Base-by-base conservation (phyloP, 2,888 invertebrate species). In the Eristalis intricaria region DNA sequence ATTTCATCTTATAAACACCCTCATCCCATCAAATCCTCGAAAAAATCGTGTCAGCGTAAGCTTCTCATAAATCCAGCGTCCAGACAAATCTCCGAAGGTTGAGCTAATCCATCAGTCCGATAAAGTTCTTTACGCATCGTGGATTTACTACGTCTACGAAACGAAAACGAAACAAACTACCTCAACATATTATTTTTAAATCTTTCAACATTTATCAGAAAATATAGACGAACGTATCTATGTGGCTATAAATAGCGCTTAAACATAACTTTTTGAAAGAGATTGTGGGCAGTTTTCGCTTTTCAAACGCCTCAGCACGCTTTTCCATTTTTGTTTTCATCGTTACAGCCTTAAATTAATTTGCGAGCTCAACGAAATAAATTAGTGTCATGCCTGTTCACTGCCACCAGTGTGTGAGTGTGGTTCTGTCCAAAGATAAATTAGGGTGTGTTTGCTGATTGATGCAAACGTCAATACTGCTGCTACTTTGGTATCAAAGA, bases 381-480 rank as follows among this genome's bases (percentile, higher is more conserved):
- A 64, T 81, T 66, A 60, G 40, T 64, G 56, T 81, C 64, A 69
- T 29, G 43, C 10, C 26, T 35, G 43, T 35, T 11, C 63, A 19
- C 22, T 60, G 65, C 5, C 5, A 10, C 32, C 8, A 32, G 43
- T 65, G 32, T 32, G 8, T 8, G 50, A 0, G n/a, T 50, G 58
- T 69, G 32, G 64, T 19, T 68, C 23, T 35, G 32, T 75, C 64
- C 60, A 56, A 70, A 82, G 60, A 70, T 50, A 82, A 40, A 60
- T 64, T 43, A 70, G 70, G 65, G 69, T 66, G 76, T 70, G 29
- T 60, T 32, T 43, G 69, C 11, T 64, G 76, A 75, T 82, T 76
- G 65, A 82, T 70, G 70, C 69, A 40, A 69, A 64, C 68, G 80
- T 81, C 80, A 75, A 80, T 80, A 56, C 15, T 7, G 40, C 29